Evolutionary conservation across 2,113 vertebrate species (phyloP).

Genomic region (Sakesphorus luctuosus): DNA sequence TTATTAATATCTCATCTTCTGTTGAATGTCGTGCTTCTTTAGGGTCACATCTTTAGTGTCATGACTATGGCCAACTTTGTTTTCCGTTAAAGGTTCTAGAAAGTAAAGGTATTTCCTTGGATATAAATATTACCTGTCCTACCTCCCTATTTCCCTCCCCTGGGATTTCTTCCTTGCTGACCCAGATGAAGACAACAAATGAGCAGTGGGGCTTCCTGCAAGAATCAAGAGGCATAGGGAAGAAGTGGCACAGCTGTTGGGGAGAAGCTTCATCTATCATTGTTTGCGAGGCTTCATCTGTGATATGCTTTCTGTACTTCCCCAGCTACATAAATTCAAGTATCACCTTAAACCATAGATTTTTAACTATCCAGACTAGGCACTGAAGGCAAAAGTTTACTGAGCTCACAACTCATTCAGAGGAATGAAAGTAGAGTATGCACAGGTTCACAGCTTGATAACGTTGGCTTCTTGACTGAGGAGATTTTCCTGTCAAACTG

Average conservation of each 20-base stretch:
- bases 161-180: neutral
- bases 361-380: neutral
- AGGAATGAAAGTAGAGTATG: neutral
- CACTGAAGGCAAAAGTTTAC: neutral
- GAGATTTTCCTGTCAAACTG: neutral
- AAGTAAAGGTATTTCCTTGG: neutral
- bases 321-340: neutral
- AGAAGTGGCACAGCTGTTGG: neutral
- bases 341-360: neutral
- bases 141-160: neutral
- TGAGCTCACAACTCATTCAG: neutral
- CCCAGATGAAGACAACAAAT: neutral
- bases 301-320: neutral
- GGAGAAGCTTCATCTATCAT: neutral
- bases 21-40: neutral
- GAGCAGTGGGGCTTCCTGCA: neutral
- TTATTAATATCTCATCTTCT: neutral
- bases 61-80: neutral
- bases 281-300: neutral
- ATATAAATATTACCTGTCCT: neutral
- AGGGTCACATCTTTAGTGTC: neutral
- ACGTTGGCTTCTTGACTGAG: neutral
- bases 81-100: neutral
- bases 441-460: neutral
- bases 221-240: neutral